phyloP scores from a whole-genome alignment of 2,113 vertebrate genomes.

The Miniopterus natalensis region DNA sequence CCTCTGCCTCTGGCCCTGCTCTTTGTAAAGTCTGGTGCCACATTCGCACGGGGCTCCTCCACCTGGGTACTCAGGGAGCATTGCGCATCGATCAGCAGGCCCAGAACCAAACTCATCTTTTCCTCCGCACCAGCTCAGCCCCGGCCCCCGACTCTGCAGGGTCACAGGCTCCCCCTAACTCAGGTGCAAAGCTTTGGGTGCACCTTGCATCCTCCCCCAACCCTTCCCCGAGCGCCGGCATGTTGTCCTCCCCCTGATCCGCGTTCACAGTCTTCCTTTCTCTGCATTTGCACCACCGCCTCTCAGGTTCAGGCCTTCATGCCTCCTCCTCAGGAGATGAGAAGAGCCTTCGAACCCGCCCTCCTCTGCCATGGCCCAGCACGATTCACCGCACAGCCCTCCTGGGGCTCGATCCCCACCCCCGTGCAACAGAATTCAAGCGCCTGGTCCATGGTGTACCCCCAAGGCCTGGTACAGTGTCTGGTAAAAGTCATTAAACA shows the following conservation, averaged over 20 bases:
- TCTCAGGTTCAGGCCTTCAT: background rate
- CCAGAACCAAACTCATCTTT: conserved; percentile 28
- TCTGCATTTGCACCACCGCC: background rate
- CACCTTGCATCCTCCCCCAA: background rate
- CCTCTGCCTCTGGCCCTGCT: background rate
- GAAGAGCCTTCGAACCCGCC: background rate
- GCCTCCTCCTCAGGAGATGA: background rate
- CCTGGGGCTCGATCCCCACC: background rate
- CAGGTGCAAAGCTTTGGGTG: background rate
- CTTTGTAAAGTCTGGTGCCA: conserved; percentile 11
- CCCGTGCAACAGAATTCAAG: background rate
- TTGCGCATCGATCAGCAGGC: background rate
- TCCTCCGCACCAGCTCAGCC: background rate
- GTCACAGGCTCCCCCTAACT: background rate
- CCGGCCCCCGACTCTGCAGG: background rate
- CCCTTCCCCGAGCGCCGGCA: background rate
- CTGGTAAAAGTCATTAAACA: background rate
- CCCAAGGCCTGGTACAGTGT: background rate
- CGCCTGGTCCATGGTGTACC: background rate
- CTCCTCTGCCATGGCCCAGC: background rate
- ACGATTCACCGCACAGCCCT: background rate
- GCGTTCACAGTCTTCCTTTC: background rate
- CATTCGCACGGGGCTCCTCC: background rate
- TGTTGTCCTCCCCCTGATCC: background rate
- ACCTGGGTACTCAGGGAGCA: background rate